Conservation (phyloP, 30 jellyfish, hydroid and myxozoan species). For the Catostylus mosaicus region DNA sequence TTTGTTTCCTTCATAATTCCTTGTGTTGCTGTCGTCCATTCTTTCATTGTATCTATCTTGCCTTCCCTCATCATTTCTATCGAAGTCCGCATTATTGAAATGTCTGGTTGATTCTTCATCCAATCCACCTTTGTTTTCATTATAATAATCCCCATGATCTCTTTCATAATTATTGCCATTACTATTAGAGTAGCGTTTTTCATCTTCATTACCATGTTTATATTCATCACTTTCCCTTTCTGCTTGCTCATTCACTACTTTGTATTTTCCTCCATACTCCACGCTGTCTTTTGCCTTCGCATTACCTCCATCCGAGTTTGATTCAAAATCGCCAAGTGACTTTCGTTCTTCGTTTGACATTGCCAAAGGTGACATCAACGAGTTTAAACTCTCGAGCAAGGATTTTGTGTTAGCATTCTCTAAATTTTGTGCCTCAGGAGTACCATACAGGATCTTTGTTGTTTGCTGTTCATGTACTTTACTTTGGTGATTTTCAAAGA, state of each 20-base stretch:
- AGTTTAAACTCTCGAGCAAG: constrained; percentile 57
- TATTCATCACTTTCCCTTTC: constrained; percentile 10
- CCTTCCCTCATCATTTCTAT: constrained; percentile 1
- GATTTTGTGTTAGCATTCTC: constrained; percentile 79
- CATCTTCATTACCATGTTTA: constrained; percentile 29
- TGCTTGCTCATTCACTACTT: constrained; percentile 21
- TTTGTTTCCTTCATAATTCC: constrained; percentile 1
- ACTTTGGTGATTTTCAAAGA: constrained; percentile 56
- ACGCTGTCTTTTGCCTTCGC: constrained; percentile 4
- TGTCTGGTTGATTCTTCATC: background rate
- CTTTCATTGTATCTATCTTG: background rate
- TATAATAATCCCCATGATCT: constrained; percentile 15
- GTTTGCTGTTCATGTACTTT: constrained; percentile 23
- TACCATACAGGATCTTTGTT: constrained; percentile 57
- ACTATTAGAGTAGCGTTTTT: constrained; percentile 1
- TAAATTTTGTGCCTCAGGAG: constrained; percentile 65
- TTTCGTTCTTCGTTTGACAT: constrained; percentile 3
- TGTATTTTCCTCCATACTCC: constrained; percentile 59
- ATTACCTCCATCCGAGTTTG: background rate
- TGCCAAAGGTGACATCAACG: constrained; percentile 79
- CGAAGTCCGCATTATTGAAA: background rate
- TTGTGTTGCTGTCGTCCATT: background rate
- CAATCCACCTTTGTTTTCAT: background rate
- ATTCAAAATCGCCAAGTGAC: background rate
- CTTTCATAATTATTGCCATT: constrained; percentile 7